Base-by-base conservation (phyloP, 2,888 invertebrate genomes). In the Trichogramma evanescens region DNA sequence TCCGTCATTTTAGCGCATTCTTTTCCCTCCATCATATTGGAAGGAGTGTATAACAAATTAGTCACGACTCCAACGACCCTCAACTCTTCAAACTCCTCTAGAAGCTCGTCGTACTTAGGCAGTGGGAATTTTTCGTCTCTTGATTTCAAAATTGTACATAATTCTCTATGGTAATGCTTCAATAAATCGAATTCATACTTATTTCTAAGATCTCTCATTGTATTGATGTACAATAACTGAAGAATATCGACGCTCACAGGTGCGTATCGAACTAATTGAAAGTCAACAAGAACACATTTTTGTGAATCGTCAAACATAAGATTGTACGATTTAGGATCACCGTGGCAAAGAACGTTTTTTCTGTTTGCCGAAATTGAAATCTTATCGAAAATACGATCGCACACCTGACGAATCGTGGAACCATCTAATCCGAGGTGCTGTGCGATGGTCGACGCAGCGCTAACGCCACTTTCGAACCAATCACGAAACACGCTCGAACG, bases 271-370 rank as follows among this genome's bases (percentile, higher is more conserved):
- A 83, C 78, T 54, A 88, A 79, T 75, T 89, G 89, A 69, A 85
- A 89, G 74, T 89, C 89, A 4, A 90, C 83, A 8, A 89, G 71
- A 45, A 85, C 72, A 66, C 87, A 86, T 42, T 83, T 81, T 4
- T 50, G 6, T 1, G 50, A 54, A 50, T 56, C 38, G 7, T 60
- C 56, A 39, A 60, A 51, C 55, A 61, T 57, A 7, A 61, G 6
- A n/a, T 61, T 61, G 50, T 26, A 49, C 2, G 49, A 52, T n/a
- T 40, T 39, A 40, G 40, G 41, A 13, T 56, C 61, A 3, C 61
- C 61, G n/a, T 61, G 61, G 42, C 45, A 49, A 39, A 61, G 4
- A 5, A 56, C 61, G 85, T 60, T 60, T 5, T 7, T 51, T 7
- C 45, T 26, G 2, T 8, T 52, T 13, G 77, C 86, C 78, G n/a